These are phyloP conservation scores for Xylocopa sonorina DNA, from an alignment of 1,140 invertebrate genomes.

Conservation along the genomic window DNA sequence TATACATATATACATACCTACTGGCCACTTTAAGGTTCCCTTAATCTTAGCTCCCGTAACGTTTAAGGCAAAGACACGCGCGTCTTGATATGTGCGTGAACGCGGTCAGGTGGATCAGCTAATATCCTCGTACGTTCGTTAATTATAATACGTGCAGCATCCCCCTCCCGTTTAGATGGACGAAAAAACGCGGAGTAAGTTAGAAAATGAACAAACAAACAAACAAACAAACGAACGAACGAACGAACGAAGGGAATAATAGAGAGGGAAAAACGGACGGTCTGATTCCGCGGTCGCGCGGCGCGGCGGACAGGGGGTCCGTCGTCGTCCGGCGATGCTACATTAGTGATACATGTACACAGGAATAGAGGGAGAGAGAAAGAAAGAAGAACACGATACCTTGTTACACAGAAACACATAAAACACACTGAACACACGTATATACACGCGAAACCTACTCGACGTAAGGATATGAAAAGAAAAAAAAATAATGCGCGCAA, in stretches of 20 bases:
- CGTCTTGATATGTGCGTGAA: conserved; percentile 63
- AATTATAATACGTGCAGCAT: conserved; percentile 50
- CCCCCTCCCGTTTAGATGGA: conserved; percentile 59
- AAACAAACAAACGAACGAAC: too few species aligned
- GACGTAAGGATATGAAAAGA: conserved; percentile 56
- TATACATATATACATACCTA: conserved; percentile 50
- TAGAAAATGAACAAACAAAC: too few species aligned
- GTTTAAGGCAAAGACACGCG: conserved; percentile 69
- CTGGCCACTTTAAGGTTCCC: conserved; percentile 71
- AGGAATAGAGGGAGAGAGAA: background rate
- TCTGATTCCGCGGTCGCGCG: conserved; percentile 52
- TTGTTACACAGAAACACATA: conserved; percentile 40
- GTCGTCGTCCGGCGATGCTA: conserved; percentile 18
- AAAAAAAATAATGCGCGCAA: conserved; percentile 81
- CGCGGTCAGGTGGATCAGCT: conserved; percentile 51
- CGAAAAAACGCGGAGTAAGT: conserved; percentile 38
- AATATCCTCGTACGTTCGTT: conserved; percentile 49
- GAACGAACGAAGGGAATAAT: too few species aligned
- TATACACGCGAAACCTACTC: conserved; percentile 51
- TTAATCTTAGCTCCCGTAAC: conserved; percentile 74
- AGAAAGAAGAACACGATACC: background rate
- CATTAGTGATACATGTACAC: conserved; percentile 45
- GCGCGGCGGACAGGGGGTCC: background rate
- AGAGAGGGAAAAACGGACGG: conserved; percentile 44
- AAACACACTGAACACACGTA: conserved; percentile 34